Percentiles rank a stretch among this genome's conserved stretches.
Conservation (phyloP, 2,888 invertebrate genomes). For the Eurois occulta region DNA sequence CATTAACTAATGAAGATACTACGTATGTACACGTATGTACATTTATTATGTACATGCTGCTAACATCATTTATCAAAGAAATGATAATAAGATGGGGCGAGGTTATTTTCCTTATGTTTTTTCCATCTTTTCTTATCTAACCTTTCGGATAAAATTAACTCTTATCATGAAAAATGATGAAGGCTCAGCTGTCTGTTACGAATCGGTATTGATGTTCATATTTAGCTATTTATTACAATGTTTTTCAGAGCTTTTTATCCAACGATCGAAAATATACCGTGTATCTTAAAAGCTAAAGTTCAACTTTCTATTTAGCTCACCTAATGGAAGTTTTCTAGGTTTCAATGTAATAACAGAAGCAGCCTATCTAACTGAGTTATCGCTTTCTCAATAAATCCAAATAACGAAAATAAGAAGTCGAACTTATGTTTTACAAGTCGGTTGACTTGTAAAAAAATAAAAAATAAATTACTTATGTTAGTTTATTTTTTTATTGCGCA, state of each 20-base stretch:
- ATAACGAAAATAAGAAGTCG: too few species aligned
- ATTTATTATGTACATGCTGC: slow-evolving; percentile 1
- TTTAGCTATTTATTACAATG: slow-evolving; percentile 33
- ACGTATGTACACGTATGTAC: neutral
- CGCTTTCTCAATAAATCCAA: neutral
- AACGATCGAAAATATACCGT: slow-evolving; percentile 17
- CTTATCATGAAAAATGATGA: slow-evolving; percentile 52
- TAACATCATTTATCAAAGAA: slow-evolving; percentile 53
- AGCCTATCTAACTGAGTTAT: neutral
- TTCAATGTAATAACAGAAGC: neutral
- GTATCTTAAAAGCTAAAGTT: neutral
- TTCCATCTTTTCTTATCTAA: slow-evolving; percentile 19
- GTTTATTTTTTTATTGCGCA: too few species aligned
- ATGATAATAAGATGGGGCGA: slow-evolving; percentile 44
- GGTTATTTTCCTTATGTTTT: slow-evolving; percentile 34
- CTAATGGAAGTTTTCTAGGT: neutral
- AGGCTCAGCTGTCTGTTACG: slow-evolving; percentile 35
- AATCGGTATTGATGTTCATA: slow-evolving; percentile 41
- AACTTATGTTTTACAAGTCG: too few species aligned
- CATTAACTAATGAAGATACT: slow-evolving; percentile 37
- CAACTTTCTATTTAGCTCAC: neutral
- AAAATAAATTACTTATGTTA: too few species aligned
- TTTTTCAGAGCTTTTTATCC: slow-evolving; percentile 8
- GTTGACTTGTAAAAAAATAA: too few species aligned
- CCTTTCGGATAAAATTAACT: slow-evolving; percentile 39